phyloP scores from a whole-genome alignment of 2,888 invertebrate genomes.

The Cecidostiba fungosa region DNA sequence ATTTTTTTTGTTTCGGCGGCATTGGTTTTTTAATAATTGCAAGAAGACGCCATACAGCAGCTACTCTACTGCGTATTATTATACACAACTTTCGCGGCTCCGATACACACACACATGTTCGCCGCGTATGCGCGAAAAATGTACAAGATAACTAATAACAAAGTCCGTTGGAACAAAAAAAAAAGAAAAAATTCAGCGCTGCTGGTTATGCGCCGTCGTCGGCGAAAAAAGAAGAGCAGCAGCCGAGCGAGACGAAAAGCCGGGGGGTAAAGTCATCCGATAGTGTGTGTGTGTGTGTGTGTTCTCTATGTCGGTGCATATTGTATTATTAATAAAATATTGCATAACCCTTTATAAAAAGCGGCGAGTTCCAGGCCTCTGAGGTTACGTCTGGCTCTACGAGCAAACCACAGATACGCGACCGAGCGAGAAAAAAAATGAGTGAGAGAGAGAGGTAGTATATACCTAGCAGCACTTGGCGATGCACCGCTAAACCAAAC shows the following conservation, averaged over 20 bases:
- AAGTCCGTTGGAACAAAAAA: constrained; percentile 40
- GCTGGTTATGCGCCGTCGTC: background rate
- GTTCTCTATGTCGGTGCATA: constrained; percentile 63
- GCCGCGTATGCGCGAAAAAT: constrained; percentile 20
- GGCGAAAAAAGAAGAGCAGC: background rate
- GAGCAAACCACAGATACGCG: constrained; percentile 77
- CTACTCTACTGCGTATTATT: background rate
- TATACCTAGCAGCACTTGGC: constrained; percentile 65
- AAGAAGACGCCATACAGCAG: background rate
- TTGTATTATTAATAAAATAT: constrained; percentile 78
- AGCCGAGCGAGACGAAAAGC: constrained; percentile 37
- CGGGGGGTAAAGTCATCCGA: constrained; percentile 65
- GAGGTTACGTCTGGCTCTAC: constrained; percentile 70
- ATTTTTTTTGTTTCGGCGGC: constrained; percentile 12
- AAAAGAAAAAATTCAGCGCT: background rate
- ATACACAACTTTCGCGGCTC: constrained; percentile 16
- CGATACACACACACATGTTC: background rate
- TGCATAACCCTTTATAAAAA: constrained; percentile 76
- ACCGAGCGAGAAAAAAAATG: constrained; percentile 50
- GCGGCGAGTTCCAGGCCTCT: constrained; percentile 56
- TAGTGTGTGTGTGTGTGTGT: constrained; percentile 44
- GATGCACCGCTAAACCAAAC: constrained; percentile 76
- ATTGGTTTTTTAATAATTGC: constrained; percentile 6
- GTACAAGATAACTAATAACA: constrained; percentile 62
- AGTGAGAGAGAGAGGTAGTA: constrained; percentile 50